Base-by-base conservation (phyloP, 2,113 vertebrate genomes). In the Mobula hypostoma region DNA sequence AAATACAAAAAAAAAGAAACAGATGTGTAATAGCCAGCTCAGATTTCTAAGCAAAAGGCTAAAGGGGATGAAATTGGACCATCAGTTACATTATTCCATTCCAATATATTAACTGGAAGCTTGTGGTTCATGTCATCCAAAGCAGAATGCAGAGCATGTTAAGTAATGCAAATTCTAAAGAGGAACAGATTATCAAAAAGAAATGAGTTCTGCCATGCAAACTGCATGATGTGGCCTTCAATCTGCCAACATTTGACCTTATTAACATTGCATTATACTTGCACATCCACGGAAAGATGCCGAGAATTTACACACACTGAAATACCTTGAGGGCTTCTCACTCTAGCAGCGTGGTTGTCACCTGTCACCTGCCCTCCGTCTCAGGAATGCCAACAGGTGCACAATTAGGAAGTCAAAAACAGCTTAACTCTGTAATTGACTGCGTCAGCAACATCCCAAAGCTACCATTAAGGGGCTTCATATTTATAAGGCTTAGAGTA, bases 161-260 rank as follows among this genome's bases (percentile, higher is more conserved):
- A 90, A 88, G 85, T n/a, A 63, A 32, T 68, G 85, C 61, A 90
- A 66, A 66, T 90, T 32, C 61, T 32, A 32, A 90, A 68, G 29
- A 66, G 85, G 21, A 36, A 66, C 85, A 90, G 29, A 68, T 90
- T 90, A 90, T 17, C 61, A 15, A 90, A 88, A 63, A 21, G 32
- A 90, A 90, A 66, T 19, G 61, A 32, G 61, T 66, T 90, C 85
- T n/a, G 58, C 85, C n/a, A 15, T 66, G 85, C 63, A 66, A 66
- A 63, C 14, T 66, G 85, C 32, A 66, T 90, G 85, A 66, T 90
- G 29, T 68, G 85, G 29, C 85, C 85, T 90, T 90, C 66, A 90
- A 90, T 68, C 85, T 90, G 85, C 85, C 85, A 90, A 90, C 61
- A 90, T 90, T 90, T 90, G 85, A 90, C 85, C 85, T 90, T 90